Evolutionary conservation across 1,140 invertebrate species (phyloP).

Genomic region (Nautilus pompilius): DNA sequence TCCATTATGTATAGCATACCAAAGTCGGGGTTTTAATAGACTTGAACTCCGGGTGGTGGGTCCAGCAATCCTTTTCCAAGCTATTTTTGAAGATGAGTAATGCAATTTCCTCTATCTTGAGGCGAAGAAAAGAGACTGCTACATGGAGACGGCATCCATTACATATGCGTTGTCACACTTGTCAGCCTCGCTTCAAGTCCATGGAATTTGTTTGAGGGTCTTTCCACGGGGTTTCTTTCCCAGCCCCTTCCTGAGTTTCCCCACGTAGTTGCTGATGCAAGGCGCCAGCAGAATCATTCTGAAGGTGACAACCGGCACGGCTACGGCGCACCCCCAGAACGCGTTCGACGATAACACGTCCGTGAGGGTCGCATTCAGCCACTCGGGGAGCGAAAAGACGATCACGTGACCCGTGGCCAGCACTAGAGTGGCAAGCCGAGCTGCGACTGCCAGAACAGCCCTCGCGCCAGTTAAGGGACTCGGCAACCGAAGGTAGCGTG

Average conservation of each 20-base stretch:
- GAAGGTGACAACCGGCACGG: neutral
- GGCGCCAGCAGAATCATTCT: conserved; percentile 16
- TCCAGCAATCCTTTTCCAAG: no score
- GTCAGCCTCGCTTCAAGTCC: no score
- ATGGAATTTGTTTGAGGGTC: no score
- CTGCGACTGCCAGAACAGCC: conserved; percentile 43
- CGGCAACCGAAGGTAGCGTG: conserved; percentile 40
- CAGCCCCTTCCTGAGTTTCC: conserved; percentile 35
- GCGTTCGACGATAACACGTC: neutral
- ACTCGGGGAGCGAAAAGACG: conserved; percentile 36
- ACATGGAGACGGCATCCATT: no score
- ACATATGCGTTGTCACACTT: no score
- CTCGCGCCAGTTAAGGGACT: conserved; percentile 43
- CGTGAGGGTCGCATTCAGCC: conserved; percentile 15
- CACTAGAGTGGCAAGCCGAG: conserved; percentile 34
- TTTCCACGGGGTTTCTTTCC: conserved; percentile 23
- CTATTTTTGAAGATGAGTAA: no score
- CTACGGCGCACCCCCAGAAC: neutral
- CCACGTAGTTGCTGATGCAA: conserved; percentile 23
- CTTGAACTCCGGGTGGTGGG: no score
- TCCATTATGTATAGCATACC: no score
- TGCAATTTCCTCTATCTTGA: no score
- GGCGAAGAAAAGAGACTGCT: no score
- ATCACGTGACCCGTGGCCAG: conserved; percentile 35
- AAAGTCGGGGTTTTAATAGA: no score